Conservation (phyloP, 2,888 invertebrate genomes). For the Campoplex nolae region DNA sequence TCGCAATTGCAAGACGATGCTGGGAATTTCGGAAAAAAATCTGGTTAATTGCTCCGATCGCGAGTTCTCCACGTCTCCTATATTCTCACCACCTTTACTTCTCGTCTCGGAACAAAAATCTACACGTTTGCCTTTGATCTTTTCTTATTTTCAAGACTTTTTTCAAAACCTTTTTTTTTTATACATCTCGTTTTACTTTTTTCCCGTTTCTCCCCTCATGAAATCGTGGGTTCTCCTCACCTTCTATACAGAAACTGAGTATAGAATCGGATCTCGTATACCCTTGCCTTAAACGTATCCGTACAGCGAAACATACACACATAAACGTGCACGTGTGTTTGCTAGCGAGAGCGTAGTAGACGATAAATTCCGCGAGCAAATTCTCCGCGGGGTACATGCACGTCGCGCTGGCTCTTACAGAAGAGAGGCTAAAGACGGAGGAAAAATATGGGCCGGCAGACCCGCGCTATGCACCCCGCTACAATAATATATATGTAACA, state of each 20-base stretch:
- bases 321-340: background rate
- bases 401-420: slow-evolving; percentile 45
- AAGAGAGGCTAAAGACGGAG: slow-evolving; percentile 54
- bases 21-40: slow-evolving; percentile 63
- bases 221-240: slow-evolving; percentile 39
- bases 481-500: slow-evolving; percentile 18
- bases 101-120: slow-evolving; percentile 15
- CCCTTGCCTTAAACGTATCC: slow-evolving; percentile 10
- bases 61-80: slow-evolving; percentile 34
- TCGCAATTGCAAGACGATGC: slow-evolving; percentile 50
- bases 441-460: slow-evolving; percentile 61
- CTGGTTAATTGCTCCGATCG: slow-evolving; percentile 67
- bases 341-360: slow-evolving; percentile 11
- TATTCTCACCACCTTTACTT: slow-evolving; percentile 13
- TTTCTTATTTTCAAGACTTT: background rate
- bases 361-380: slow-evolving; percentile 68
- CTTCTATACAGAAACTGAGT: slow-evolving; percentile 33
- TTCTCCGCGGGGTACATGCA: slow-evolving; percentile 65
- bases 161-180: slow-evolving; percentile 3
- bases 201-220: background rate
- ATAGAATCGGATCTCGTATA: slow-evolving; percentile 59
- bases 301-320: background rate
- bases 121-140: slow-evolving; percentile 29
- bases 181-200: background rate
- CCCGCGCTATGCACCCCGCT: slow-evolving; percentile 29